phyloP scores from a whole-genome alignment of 2,797 vertebrate species.

The Tapirus indicus region DNA sequence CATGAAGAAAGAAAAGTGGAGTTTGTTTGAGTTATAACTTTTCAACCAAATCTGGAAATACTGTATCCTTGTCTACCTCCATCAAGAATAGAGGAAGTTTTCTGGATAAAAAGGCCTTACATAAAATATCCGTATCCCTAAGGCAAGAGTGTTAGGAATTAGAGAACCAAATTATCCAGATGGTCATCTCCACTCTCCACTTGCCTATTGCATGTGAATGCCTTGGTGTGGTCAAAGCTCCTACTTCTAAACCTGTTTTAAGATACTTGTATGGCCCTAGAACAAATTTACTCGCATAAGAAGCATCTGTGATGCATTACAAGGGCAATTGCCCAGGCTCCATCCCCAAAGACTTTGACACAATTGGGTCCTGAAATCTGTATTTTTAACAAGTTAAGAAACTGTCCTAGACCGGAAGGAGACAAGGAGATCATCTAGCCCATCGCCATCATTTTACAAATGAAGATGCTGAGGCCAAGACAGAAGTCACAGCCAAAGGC shows the following conservation, averaged over 20 bases:
- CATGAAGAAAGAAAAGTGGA: constrained; percentile 48
- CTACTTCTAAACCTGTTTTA: not conserved
- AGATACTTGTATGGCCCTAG: not conserved
- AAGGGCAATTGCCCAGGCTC: not conserved
- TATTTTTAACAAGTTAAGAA: not conserved
- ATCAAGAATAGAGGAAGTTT: constrained; percentile 31
- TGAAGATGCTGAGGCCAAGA: not conserved
- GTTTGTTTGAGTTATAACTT: constrained; percentile 42
- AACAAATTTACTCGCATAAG: not conserved
- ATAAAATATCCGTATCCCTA: not conserved
- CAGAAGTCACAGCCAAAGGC: not conserved
- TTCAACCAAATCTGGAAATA: constrained; percentile 57
- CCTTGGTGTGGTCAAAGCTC: not conserved
- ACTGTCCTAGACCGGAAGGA: not conserved
- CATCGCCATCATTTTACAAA: not conserved
- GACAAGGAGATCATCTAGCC: not conserved
- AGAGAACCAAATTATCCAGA: not conserved
- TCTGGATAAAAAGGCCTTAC: not conserved
- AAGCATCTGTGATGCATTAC: not conserved
- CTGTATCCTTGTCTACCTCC: not conserved
- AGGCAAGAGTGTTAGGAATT: not conserved
- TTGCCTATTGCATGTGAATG: not conserved
- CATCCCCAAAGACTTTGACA: not conserved
- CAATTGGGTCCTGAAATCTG: not conserved
- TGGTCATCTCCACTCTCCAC: not conserved